These are phyloP conservation scores for Dichetophora obliterata DNA, from an alignment of 2,888 invertebrate genomes.

Conservation along the genomic window DNA sequence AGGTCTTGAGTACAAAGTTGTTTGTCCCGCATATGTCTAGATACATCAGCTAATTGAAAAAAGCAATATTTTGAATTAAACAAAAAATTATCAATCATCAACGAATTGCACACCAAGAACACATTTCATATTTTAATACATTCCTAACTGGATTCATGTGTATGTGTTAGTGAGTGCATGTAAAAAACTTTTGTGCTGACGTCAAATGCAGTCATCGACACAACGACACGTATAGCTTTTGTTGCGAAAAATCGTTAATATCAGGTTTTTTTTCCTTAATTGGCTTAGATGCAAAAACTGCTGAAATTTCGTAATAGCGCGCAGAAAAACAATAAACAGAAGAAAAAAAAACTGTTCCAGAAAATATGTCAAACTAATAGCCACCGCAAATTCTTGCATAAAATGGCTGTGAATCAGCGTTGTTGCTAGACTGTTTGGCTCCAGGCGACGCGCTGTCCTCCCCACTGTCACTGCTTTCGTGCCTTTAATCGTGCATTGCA, in stretches of 20 bases:
- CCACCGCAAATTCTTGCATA: too few species aligned
- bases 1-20: too few species aligned
- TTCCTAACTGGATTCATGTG: too few species aligned
- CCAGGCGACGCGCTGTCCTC: constrained; percentile 1
- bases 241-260: neutral
- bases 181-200: neutral
- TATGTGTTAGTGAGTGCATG: too few species aligned
- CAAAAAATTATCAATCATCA: too few species aligned
- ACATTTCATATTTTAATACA: too few species aligned
- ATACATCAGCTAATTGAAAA: too few species aligned
- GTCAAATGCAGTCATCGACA: neutral
- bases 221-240: neutral
- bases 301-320: neutral
- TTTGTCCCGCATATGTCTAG: too few species aligned
- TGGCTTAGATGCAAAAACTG: neutral
- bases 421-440: constrained; percentile 31
- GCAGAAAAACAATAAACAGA: neutral
- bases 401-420: neutral
- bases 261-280: neutral
- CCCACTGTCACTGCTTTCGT: neutral
- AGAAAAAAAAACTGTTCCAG: neutral
- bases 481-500: neutral
- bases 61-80: too few species aligned
- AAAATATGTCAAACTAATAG: constrained; percentile 8
- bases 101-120: too few species aligned